Evolutionary conservation across 2,797 vertebrate genomes (phyloP), one percentile per base, ranked within the genome.

Genomic region (Staurois parvus): DNA sequence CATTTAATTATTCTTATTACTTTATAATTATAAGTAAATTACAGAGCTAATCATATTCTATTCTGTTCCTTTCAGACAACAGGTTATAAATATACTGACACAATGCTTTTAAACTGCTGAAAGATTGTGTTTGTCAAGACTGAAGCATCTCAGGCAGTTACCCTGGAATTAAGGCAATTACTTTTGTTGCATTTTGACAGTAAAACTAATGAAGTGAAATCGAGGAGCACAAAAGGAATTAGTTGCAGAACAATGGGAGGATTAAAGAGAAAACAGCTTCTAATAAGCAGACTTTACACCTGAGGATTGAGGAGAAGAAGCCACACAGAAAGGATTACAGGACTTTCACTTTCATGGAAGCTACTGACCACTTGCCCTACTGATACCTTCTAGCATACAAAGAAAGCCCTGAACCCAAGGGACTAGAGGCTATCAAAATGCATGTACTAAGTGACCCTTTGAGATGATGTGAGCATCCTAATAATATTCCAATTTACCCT

Each of bases 171-270:
- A 87, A 87, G 76, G 85, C 85, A 87, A 87, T 87, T 87, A 87
- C 85, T 87, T 87, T 83, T 87, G 85, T 87, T 87, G 85, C 85
- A 87, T 83, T 87, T 87, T 87, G 85, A 87, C 85, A 87, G 85
- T 86, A 87, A 87, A 87, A 87, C 85, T 87, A 87, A 83, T 87
- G 85, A 87, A 83, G 80, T 87, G 85, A 83, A 87, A 87, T 81
- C 80, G 80, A 87, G 80, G 81, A 83, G 81, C 85, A 87, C 85
- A 87, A 87, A 87, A 87, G 85, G 85, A 87, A 87, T 87, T 87
- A 87, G 85, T 68, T 59, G 85, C 68, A 79, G 75, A 87, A 87
- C 85, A 87, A 87, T 83, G 42, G 75, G 69, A 79, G 81, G 80
- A 87, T 87, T 83, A 83, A 83, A 83, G 80, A 79, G 85, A 87